Base-by-base conservation (phyloP, 2,888 invertebrate species). In the Mesorhabditis sp. region DNA sequence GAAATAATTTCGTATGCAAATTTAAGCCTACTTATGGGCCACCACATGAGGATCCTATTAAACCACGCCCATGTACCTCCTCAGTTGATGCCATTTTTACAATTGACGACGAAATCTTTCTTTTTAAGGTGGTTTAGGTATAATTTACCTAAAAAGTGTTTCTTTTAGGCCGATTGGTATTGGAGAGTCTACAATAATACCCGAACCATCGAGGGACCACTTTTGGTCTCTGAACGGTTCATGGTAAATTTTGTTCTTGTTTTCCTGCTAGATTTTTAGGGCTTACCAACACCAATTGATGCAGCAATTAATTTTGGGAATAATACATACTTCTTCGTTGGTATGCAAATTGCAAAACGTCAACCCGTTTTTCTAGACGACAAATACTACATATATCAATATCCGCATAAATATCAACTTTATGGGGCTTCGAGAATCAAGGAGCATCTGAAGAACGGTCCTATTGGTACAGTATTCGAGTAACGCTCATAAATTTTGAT, bases 311-410 rank as follows among this genome's bases (percentile, higher is more conserved):
- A 50, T 13, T 13, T 50, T 50, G 58, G n/a, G n/a, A 50, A n/a
- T 13, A 50, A 50, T n/a, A 50, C 58, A 50, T 50, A 50, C 58
- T 50, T 50, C n/a, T 50, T 50, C 58, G n/a, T 50, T 50, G 58
- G 58, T 50, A 13, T 50, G 28, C 28, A 28, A 28, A 28, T 28
- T 28, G 28, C 28, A 28, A 28, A 28, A 28, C 28, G 1, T 28
- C 28, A 28, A 28, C 28, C 28, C 28, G 28, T 28, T 50, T n/a
- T 50, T 50, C n/a, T 50, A 50, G 58, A n/a, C 7, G n/a, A 50
- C n/a, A 50, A 50, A 50, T 50, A 50, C n/a, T 50, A 50, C 58
- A 50, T 50, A 13, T 50, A 50, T 50, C 58, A 50, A 50, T 50
- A 50, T n/a, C 58, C 58, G 58, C 7, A n/a, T 50, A 10, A 50